Conservation (phyloP, 2,888 invertebrate genomes). For the Idaea aversata region DNA sequence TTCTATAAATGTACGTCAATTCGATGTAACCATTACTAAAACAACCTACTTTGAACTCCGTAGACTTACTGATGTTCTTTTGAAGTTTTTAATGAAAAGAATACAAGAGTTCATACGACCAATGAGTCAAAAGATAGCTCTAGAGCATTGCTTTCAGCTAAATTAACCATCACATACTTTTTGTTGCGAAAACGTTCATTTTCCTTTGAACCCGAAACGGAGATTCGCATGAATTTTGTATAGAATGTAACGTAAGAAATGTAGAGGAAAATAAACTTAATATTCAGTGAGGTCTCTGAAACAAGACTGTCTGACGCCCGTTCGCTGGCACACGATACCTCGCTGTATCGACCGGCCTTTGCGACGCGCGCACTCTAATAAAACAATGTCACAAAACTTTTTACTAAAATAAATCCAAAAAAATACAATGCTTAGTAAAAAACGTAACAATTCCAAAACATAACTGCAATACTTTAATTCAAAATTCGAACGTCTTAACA, state of each 20-base stretch:
- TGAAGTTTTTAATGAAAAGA: neutral
- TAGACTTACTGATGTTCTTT: neutral
- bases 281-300: conserved; percentile 56
- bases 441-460: neutral
- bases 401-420: conserved; percentile 9
- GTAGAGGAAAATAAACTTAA: conserved; percentile 50
- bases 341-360: conserved; percentile 70
- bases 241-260: conserved; percentile 23
- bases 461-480: neutral
- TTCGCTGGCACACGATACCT: conserved; percentile 56
- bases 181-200: conserved; percentile 31
- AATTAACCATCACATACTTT: conserved; percentile 20
- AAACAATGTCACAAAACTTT: conserved; percentile 37
- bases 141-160: conserved; percentile 15
- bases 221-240: conserved; percentile 35
- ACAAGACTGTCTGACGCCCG: conserved; percentile 76
- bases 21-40: neutral
- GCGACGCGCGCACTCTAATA: conserved; percentile 72
- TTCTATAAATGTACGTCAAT: neutral
- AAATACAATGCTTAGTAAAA: neutral
- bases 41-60: neutral
- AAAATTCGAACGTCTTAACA: neutral
- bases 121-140: conserved; percentile 13
- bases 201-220: conserved; percentile 30
- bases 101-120: neutral